A percentile compares a stretch with the other conserved stretches of the same genome.
These are phyloP conservation scores for Scelioninae gen. 2 DNA, from an alignment of 2,888 invertebrate genomes.

Conservation along the genomic window DNA sequence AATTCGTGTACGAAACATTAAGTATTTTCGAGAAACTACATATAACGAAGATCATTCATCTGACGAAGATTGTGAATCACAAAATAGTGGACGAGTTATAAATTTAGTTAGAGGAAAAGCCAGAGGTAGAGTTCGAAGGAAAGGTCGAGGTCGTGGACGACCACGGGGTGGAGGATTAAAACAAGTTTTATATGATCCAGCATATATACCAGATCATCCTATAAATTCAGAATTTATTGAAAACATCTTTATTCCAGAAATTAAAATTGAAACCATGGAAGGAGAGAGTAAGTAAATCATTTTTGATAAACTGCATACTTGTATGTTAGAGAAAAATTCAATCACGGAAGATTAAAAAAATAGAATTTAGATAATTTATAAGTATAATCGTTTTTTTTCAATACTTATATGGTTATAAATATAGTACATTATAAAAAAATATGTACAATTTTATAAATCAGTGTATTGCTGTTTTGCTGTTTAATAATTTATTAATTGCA, in stretches of 20 bases:
- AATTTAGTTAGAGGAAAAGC: constrained; percentile 55
- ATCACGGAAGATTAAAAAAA: too few species aligned
- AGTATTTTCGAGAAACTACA: constrained; percentile 6
- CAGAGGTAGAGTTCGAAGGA: constrained; percentile 47
- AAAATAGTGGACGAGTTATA: constrained; percentile 14
- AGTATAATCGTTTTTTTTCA: too few species aligned
- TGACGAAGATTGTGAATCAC: constrained; percentile 21
- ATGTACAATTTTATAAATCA: too few species aligned
- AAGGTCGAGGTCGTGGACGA: constrained; percentile 27
- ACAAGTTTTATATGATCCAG: constrained; percentile 24
- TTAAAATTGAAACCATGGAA: constrained; percentile 44
- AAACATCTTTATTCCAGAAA: constrained; percentile 19
- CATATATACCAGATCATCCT: constrained; percentile 33
- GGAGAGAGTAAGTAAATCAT: constrained; percentile 19
- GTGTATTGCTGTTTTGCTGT: too few species aligned
- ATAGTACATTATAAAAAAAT: too few species aligned
- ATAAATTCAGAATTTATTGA: constrained; percentile 17
- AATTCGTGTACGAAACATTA: constrained; percentile 21
- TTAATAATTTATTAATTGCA: too few species aligned
- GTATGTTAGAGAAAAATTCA: too few species aligned
- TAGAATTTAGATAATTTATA: too few species aligned
- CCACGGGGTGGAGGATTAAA: constrained; percentile 17
- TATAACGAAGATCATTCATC: constrained; percentile 1
- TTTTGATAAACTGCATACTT: too few species aligned
- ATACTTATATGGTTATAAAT: too few species aligned